phyloP scores from a whole-genome alignment of 2,888 invertebrate genomes.

The Philonicus albiceps region DNA sequence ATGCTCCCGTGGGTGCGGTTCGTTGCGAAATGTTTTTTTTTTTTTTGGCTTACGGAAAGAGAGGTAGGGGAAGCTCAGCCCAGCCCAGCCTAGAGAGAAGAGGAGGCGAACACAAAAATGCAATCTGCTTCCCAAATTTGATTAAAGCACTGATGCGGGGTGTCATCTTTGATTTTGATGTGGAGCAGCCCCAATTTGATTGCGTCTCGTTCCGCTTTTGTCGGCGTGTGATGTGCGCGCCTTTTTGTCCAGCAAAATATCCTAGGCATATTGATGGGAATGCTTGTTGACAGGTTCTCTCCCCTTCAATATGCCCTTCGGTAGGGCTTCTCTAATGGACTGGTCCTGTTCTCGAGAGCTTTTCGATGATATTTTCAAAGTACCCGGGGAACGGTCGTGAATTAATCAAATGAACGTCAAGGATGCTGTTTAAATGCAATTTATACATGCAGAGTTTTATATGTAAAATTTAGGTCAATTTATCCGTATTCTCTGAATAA shows the following conservation, averaged over 20 bases:
- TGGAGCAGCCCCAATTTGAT: background rate
- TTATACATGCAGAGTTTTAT: background rate
- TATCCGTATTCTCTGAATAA: background rate
- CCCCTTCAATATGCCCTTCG: background rate
- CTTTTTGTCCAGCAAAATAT: background rate
- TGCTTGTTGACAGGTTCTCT: background rate
- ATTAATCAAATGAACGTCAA: background rate
- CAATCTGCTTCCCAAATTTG: conserved; percentile 10
- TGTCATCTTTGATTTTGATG: conserved; percentile 20
- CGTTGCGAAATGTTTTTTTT: background rate
- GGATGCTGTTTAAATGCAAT: background rate
- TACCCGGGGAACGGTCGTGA: background rate
- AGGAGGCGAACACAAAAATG: conserved; percentile 4
- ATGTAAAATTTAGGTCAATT: background rate
- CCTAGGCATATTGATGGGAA: background rate
- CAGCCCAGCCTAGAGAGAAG: background rate
- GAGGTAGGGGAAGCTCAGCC: background rate
- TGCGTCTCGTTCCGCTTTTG: background rate
- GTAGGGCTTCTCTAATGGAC: background rate
- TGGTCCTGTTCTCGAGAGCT: background rate
- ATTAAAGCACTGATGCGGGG: conserved; percentile 10
- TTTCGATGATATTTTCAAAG: background rate
- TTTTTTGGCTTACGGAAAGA: background rate
- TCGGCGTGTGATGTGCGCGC: background rate
- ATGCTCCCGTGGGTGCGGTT: conserved; percentile 11